Evolutionary conservation across 1,140 invertebrate species (phyloP), one percentile per base, ranked within the genome.

Genomic region (Drosophila simulans): DNA sequence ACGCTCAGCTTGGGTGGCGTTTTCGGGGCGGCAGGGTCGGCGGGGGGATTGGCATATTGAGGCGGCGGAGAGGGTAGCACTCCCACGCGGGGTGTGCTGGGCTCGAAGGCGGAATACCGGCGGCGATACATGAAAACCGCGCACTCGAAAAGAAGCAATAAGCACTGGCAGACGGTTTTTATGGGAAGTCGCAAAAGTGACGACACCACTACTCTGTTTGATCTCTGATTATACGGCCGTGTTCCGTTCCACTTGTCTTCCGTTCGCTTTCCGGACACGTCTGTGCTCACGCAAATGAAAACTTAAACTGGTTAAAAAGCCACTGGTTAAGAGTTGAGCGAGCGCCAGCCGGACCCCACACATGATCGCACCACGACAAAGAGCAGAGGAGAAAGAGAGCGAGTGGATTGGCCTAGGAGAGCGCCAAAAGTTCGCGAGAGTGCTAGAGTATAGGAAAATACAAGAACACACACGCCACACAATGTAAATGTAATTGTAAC

Each of bases 91-190:
- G 90, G 90, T n/a, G 90, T 57, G 55, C 90, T 77, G 49, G 80
- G 48, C 71, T 91, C 90, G 52, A 91, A 91, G 43, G 82, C 73
- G 46, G 90, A 91, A 79, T 91, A 91, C 15, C 90, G 90, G 53
- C 90, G 90, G 53, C 90, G 90, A 88, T 91, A 91, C 90, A 91
- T 91, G 72, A 34, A 56, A 60, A 63, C 52, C 49, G 54, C 52
- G 40, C 66, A 72, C 57, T 64, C 69, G 43, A 59, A 56, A 49
- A 64, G 51, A 20, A 13, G 37, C 37, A 12, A 27, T 56, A 43
- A 56, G 65, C 59, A 66, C 59, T 62, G 59, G 52, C 59, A 58
- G 10, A 51, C 70, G 34, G 52, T 74, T 55, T 65, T 34, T 64
- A 35, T 57, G 34, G 71, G 51, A 35, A 54, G 76, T 59, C 55